Conservation (phyloP, 2,888 invertebrate genomes). For the Ichneumon xanthorius region DNA sequence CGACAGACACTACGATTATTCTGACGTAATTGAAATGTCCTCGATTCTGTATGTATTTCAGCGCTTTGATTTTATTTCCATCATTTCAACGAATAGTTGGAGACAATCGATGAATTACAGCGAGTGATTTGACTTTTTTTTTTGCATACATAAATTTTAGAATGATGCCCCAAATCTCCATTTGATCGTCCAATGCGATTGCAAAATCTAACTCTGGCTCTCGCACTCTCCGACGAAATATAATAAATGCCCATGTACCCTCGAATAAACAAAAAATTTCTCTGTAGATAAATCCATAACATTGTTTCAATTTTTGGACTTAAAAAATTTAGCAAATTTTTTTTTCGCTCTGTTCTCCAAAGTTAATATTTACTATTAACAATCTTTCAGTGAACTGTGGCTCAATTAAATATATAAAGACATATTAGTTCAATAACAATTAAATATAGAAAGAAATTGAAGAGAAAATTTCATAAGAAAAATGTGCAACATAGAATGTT, state of each 20-base stretch:
- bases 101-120: background rate
- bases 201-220: background rate
- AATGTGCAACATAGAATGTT: too few relatives aligned
- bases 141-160: background rate
- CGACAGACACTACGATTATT: background rate
- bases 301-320: too few relatives aligned
- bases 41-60: background rate
- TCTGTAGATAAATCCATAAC: too few relatives aligned
- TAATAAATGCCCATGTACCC: background rate
- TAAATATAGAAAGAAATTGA: too few relatives aligned
- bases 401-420: too few relatives aligned
- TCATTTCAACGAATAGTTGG: background rate
- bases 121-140: background rate
- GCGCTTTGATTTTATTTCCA: background rate
- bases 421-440: too few relatives aligned
- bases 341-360: too few relatives aligned
- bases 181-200: background rate
- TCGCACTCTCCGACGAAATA: background rate
- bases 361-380: too few relatives aligned
- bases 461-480: too few relatives aligned
- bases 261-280: background rate
- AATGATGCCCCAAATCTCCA: background rate
- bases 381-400: too few relatives aligned
- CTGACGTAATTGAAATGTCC: background rate
- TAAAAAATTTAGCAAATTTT: too few relatives aligned